A percentile compares a stretch with the other conserved stretches of the same genome.
These are phyloP conservation scores for Aviceda subcristata DNA, from an alignment of 2,113 vertebrate species.

Conservation along the genomic window DNA sequence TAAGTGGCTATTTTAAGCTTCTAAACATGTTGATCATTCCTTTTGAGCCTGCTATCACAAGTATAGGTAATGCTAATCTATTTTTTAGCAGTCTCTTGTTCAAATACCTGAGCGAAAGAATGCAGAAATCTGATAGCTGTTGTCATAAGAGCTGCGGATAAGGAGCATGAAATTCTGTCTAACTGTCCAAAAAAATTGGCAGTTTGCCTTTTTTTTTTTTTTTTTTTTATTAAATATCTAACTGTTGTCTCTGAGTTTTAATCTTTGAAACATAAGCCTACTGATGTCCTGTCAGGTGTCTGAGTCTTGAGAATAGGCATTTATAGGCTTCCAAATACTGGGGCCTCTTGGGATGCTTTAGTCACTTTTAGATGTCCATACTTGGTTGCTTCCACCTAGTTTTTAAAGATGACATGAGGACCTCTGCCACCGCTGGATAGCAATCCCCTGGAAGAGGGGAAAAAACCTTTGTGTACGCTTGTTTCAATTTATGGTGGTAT, in stretches of 20 bases:
- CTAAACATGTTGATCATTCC: not conserved
- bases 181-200: not conserved
- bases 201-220: not conserved
- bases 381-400: not conserved
- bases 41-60: not conserved
- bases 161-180: not conserved
- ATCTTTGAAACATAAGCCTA: not conserved
- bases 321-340: not conserved
- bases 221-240: not conserved
- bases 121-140: not conserved
- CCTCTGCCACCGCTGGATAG: not conserved
- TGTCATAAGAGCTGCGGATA: not conserved
- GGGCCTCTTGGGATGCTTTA: not conserved
- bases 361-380: not conserved
- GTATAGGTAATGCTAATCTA: not conserved
- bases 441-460: not conserved
- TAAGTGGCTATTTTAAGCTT: not conserved
- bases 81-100: not conserved
- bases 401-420: not conserved
- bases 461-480: not conserved
- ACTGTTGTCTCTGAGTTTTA: not conserved
- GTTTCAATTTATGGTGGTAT: not conserved
- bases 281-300: not conserved
- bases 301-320: not conserved
- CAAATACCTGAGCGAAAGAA: not conserved